Evolutionary conservation across 2,888 invertebrate genomes (phyloP), one percentile per base, ranked within the genome.

Genomic region (Papilio demoleus): DNA sequence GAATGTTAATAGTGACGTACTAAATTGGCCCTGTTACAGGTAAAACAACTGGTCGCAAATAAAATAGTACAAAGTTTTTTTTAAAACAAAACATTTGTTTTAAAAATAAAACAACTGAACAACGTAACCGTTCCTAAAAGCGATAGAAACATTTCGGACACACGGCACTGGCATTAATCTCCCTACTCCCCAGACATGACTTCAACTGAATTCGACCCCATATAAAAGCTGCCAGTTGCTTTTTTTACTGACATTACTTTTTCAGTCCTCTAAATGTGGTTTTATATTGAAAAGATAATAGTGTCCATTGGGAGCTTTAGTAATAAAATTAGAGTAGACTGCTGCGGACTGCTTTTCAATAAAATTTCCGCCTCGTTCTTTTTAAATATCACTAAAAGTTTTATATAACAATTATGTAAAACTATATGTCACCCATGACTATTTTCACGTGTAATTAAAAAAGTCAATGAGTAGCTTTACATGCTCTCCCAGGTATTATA

Each of bases 171-270:
- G 17, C 68, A 68, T 68, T 60, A 65, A 68, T 65, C 68, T 68
- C 36, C 12, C 59, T 40, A 65, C 60, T 65, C 68, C 68, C 68
- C 24, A 65, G 68, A 68, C 68, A 59, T 65, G 68, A 68, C 58
- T 63, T 63, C 59, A 40, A 65, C 65, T 31, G 65, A 65, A 68
- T 65, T 64, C 50, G n/a, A 64, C 56, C 59, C 50, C 34, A 38
- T 60, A 68, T 50, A 68, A 64, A 68, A 65, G 38, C 50, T 58
- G 36, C 19, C 14, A 40, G 27, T 11, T n/a, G 38, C 56, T 22
- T 59, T 47, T 65, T 64, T 47, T 27, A n/a, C 53, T 56, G 8
- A 56, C 38, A 40, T 64, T 53, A 61, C 50, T 40, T 40, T 67
- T 67, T 40, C 47, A 42, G 47, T 8, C 17, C 36, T 45, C 31